A percentile compares a stretch with the other conserved stretches of the same genome.
These are phyloP conservation scores for Pao palembangensis DNA, from an alignment of 2,113 vertebrate genomes.

Conservation along the genomic window DNA sequence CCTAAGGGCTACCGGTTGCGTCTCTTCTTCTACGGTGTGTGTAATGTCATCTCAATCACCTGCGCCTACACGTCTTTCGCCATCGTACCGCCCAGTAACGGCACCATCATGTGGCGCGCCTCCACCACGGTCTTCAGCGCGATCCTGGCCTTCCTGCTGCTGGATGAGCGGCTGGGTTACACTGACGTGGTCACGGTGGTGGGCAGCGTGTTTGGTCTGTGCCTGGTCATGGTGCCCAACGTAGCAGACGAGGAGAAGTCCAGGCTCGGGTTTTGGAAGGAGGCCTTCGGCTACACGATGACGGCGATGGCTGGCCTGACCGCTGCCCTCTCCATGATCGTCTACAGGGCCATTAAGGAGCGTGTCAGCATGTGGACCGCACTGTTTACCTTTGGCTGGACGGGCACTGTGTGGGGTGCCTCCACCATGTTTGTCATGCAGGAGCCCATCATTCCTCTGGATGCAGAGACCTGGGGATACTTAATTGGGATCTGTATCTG, in stretches of 20 bases:
- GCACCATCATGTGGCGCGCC: conserved; percentile 96
- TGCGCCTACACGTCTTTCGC: conserved; percentile 98
- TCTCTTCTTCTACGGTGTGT: conserved; percentile 93
- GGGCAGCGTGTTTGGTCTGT: conserved; percentile 89
- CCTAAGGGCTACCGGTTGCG: conserved; percentile 88
- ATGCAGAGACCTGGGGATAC: conserved; percentile 95
- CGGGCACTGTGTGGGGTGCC: conserved; percentile 90
- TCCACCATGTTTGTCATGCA: conserved; percentile 98
- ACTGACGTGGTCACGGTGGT: conserved; percentile 85
- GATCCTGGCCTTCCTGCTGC: conserved; percentile 89
- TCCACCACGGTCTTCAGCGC: conserved; percentile 96
- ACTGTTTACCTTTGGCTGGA: conserved; percentile 98
- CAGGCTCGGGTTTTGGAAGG: conserved; percentile 89
- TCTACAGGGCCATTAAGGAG: conserved; percentile 94
- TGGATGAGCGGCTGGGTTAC: conserved; percentile 90
- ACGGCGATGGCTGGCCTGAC: conserved; percentile 94
- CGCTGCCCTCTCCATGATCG: conserved; percentile 95
- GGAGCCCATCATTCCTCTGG: conserved; percentile 92
- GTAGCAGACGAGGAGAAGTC: conserved; percentile 88
- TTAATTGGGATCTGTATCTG: conserved; percentile 93
- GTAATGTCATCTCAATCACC: conserved; percentile 97
- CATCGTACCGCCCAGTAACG: conserved; percentile 95
- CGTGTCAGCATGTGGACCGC: conserved; percentile 98
- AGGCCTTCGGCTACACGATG: conserved; percentile 98
- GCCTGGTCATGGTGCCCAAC: conserved; percentile 95